phyloP scores from a whole-genome alignment of 2,113 vertebrate species.

The Phylloscopus whistleri region DNA sequence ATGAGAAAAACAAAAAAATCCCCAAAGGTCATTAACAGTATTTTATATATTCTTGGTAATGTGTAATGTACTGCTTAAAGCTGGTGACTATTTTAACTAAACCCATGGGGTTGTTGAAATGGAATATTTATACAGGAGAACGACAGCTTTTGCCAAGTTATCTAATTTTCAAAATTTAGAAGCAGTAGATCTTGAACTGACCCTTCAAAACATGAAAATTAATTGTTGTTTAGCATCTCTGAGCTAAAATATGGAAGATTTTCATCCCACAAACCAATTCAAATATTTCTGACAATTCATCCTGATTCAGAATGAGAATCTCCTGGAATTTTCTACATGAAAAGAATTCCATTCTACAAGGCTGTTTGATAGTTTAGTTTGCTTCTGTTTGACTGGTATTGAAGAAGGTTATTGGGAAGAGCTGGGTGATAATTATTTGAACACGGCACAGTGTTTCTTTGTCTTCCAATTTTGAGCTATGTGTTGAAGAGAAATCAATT shows the following conservation, averaged over 20 bases:
- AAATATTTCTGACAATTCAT: background rate
- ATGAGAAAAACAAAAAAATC: background rate
- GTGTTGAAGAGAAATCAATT: background rate
- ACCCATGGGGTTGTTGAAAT: background rate
- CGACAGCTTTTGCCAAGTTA: background rate
- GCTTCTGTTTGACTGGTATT: background rate
- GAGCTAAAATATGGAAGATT: background rate
- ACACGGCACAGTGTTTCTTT: background rate
- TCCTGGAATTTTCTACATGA: background rate
- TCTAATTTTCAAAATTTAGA: background rate
- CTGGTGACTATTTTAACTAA: background rate
- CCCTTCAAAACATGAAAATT: background rate
- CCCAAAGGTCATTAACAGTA: background rate
- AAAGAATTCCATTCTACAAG: background rate
- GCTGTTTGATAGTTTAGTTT: background rate
- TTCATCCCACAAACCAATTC: background rate
- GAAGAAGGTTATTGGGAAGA: background rate
- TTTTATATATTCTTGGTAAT: background rate
- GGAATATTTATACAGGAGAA: background rate
- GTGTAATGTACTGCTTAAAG: background rate
- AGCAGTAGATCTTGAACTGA: background rate
- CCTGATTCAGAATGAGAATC: background rate
- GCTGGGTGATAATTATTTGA: background rate
- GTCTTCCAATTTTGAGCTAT: background rate
- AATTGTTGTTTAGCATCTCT: background rate